A percentile compares a stretch with the other conserved stretches of the same genome.
These are phyloP conservation scores for Tetrax tetrax DNA, from an alignment of 2,113 vertebrate genomes.

Conservation along the genomic window DNA sequence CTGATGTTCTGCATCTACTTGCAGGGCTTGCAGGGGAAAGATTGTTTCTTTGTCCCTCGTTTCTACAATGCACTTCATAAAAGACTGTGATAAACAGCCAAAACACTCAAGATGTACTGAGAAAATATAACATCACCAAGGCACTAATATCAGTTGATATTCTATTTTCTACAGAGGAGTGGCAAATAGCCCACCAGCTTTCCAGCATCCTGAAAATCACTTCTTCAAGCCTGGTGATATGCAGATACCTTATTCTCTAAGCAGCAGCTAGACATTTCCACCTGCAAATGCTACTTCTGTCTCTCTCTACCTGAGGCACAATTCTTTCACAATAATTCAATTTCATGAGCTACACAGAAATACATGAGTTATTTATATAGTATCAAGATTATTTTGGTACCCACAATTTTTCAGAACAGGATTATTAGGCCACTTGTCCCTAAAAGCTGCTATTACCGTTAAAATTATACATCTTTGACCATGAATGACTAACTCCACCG, in stretches of 20 bases:
- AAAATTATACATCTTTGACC: neutral
- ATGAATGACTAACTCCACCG: neutral
- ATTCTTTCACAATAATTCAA: neutral
- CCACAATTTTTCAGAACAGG: neutral
- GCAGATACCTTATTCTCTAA: neutral
- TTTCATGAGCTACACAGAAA: neutral
- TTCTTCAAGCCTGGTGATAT: neutral
- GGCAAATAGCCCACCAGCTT: neutral
- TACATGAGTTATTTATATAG: neutral
- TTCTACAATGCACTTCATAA: neutral
- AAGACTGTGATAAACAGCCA: neutral
- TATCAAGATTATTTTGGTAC: neutral
- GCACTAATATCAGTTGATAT: neutral
- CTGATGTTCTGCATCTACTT: neutral
- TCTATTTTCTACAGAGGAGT: neutral
- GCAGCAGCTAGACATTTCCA: neutral
- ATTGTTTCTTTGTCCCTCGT: accelerated
- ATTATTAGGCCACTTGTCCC: neutral
- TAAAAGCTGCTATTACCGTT: neutral
- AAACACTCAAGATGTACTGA: neutral
- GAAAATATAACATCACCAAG: neutral
- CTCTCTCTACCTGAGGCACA: neutral
- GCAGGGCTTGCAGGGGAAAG: neutral
- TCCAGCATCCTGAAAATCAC: neutral
- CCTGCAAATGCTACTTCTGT: neutral